Base-by-base conservation (phyloP, 2,113 vertebrate species). In the Passer montanus region DNA sequence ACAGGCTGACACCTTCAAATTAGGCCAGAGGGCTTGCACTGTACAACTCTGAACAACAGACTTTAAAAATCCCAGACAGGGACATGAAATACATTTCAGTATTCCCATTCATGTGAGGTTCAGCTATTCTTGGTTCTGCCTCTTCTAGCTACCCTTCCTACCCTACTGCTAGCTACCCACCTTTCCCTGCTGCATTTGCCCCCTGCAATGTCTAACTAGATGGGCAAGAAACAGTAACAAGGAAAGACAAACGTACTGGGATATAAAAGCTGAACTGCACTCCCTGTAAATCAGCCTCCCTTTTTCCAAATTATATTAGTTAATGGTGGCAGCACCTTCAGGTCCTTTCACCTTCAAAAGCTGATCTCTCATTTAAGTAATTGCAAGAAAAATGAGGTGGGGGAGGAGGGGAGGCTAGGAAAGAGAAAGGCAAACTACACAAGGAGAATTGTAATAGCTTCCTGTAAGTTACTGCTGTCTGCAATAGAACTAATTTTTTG, bases 391-490 rank as follows among this genome's bases (percentile, higher is more conserved):
- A 87, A 76, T 5, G 8, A 35, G 20, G 43, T 4, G 7, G 15
- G 30, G 18, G 30, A 55, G 53, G 55, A 33, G 18, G 16, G 16
- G 14, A 47, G 12, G 64, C 37, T 50, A 35, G 62, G 72, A 81
- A 67, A 86, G 19, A 73, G 30, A 92, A 91, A 76, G 59, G 47
- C 83, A 76, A 62, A 66, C 49, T 58, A 91, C 30, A 39, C 81
- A 73, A 94, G 70, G 89, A 91, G 87, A 96, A 95, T 89, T 76
- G 7, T 70, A 94, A 95, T 87, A 83, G 82, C 82, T 87, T 94
- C 87, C 89, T 85, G 66, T 39, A 87, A 83, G 19, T 82, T 93
- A 80, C 33, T 84, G 74, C 58, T 69, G 26, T 67, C 89, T 94
- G 84, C 84, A 91, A 76, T 84, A 91, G 23, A 82, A 72, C 44